A percentile compares a stretch with the other conserved stretches of the same genome.
Conservation (phyloP, 2,797 vertebrate species). For the Eulemur mongoz region DNA sequence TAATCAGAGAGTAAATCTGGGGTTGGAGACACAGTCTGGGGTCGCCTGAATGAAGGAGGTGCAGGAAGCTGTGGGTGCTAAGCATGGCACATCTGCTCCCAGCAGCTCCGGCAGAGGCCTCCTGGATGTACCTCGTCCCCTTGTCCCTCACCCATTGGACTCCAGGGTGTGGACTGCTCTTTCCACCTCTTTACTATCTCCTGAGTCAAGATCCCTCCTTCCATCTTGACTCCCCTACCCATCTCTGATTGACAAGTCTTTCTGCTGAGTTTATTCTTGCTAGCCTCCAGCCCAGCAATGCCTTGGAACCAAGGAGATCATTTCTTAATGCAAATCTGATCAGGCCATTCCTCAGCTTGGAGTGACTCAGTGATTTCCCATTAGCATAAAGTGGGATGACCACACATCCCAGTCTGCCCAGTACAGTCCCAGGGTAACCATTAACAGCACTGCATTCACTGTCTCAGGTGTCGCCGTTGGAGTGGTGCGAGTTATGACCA, state of each 20-base stretch:
- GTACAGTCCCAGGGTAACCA: rapidly evolving
- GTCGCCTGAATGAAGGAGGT: not conserved
- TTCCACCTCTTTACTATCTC: not conserved
- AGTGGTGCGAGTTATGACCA: rapidly evolving
- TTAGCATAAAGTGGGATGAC: not conserved
- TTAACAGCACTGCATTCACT: not conserved
- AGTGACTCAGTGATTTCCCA: not conserved
- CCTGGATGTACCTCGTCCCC: rapidly evolving
- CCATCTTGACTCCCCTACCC: rapidly evolving
- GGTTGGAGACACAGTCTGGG: not conserved
- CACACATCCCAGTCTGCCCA: not conserved
- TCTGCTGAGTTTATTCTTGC: not conserved
- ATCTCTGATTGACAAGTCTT: not conserved
- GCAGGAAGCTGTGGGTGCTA: rapidly evolving
- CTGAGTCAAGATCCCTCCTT: not conserved
- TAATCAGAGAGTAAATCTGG: not conserved
- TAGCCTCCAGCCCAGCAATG: not conserved
- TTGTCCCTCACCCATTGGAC: rapidly evolving
- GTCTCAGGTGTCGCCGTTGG: not conserved
- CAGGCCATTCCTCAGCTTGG: not conserved
- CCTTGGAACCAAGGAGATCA: not conserved
- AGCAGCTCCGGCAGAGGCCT: rapidly evolving
- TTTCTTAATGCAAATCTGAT: not conserved
- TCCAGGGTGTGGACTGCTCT: not conserved
- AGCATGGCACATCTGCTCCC: not conserved